Base-by-base conservation (phyloP, 2,797 vertebrate genomes). In the Argya squamiceps region DNA sequence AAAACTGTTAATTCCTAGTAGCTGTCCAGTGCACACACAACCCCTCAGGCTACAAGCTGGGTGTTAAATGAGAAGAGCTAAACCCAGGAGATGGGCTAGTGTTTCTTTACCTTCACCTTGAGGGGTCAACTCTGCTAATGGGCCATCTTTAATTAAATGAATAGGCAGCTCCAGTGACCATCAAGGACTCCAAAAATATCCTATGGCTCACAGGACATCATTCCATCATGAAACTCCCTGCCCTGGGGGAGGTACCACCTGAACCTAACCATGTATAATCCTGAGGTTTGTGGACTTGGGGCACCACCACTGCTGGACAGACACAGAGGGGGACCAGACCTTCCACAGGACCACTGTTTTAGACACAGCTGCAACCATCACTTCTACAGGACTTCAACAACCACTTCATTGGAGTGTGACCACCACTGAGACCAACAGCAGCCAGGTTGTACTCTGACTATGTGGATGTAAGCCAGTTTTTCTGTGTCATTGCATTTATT, bases 221-320 rank as follows among this genome's bases (percentile, higher is more conserved):
- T 37, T 71, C 58, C 23, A 39, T 5, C 2, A 1, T n/a, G 23
- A 83, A 73, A 63, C 12, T n/a, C 10, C 8, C 19, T 4, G 4
- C 12, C 15, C 23, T n/a, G 8, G 5, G 16, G n/a, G 55, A 21
- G 11, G 34, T 55, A 23, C 9, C 34, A 46, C 8, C 34, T 29
- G 56, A 37, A 29, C 47, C 39, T 46, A 22, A 37, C 11, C 17
- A 10, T 0, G 0, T 27, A 3, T 22, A 37, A 37, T n/a, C 56
- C 23, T 1, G 1, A n/a, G 4, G 6, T 39, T 37, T 71, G 15
- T 37, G 18, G 14, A 10, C 10, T 27, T 53, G 47, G 19, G 49
- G 23, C 47, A 46, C 39, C 11, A 9, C 12, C 29, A 23, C 8
- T 1, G 3, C 26, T 39, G 34, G 23, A 39, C 1, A 0, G n/a